These are phyloP conservation scores for Dryomyza anilis DNA, from an alignment of 2,888 invertebrate genomes.

Conservation along the genomic window DNA sequence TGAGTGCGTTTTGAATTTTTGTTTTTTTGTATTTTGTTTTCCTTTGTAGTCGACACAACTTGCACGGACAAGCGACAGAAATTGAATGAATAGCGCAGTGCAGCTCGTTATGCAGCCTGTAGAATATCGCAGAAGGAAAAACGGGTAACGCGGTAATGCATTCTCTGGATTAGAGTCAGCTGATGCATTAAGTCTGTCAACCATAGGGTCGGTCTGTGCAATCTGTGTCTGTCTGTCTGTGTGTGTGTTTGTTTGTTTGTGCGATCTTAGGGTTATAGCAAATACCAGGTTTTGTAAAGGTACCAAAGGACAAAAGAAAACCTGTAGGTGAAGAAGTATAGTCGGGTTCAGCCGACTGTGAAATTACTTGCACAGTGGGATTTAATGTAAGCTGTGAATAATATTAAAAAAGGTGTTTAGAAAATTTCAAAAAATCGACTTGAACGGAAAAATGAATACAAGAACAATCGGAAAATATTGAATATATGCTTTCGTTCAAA, in stretches of 20 bases:
- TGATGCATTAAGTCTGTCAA: slow-evolving; percentile 6
- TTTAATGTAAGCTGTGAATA: no score
- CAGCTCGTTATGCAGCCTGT: no score
- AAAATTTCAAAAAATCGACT: no score
- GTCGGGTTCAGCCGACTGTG: no score
- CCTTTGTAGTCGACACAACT: neutral
- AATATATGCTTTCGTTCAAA: no score
- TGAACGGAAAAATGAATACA: no score
- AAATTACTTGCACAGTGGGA: no score
- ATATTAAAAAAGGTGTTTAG: no score
- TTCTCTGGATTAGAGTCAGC: slow-evolving; percentile 12
- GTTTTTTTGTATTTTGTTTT: neutral
- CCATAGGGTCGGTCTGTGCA: neutral
- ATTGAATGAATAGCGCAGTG: slow-evolving; percentile 5
- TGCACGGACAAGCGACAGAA: neutral
- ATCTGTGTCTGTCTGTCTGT: neutral
- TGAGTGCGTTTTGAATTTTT: slow-evolving; percentile 3
- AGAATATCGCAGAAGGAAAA: neutral
- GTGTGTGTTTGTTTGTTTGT: neutral
- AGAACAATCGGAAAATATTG: no score
- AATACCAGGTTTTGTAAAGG: neutral
- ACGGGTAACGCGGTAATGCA: neutral
- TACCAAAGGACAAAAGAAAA: neutral
- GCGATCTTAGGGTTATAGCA: neutral
- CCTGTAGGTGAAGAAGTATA: neutral